Base-by-base conservation (phyloP, 92 coral and sea anemone genomes). In the Chrysogorgia sp. region DNA sequence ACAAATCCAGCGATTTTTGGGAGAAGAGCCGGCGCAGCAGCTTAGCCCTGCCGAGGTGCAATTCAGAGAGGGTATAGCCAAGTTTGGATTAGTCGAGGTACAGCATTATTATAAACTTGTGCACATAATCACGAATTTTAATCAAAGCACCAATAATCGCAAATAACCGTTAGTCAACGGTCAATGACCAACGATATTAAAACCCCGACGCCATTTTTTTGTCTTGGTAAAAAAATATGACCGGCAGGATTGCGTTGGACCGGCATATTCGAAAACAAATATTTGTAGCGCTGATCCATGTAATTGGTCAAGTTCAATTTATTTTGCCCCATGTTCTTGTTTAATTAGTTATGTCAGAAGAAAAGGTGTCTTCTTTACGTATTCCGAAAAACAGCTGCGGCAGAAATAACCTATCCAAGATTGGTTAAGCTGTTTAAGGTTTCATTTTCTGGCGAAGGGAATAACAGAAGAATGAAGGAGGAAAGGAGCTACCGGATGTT, bases 51-150 rank as follows among this genome's bases (percentile, higher is more conserved):
- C 71, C 8, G 72, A 76, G 57, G 64, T 47, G 30, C 71, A 60
- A 60, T 58, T 76, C 81, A 67, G 56, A 59, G 26, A 35, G 34
- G 89, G 89, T 5, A 62, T 85, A 7, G 66, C 79, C 26, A 72
- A 71, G 74, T 72, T 79, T 69, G 85, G 89, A 40, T 47, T 85
- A 17, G 20, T 84, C 0, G 83, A 84, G 88, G 88, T 84, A 84
- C 45, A 12, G 43, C 43, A 37, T 37, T 37, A 37, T 37, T 37
- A 5, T 37, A 37, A 37, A 37, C 43, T 37, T 37, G 43, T 37
- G 43, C 43, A 37, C 43, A 37, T 37, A 37, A 37, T 37, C 43
- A 37, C 43, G 43, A 37, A 37, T 37, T 37, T 37, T 37, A 37
- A 37, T 37, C 43, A 37, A 37, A 37, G 5, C 43, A 37, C 43